Evolutionary conservation across 2,797 vertebrate genomes (phyloP).

Genomic region (Setipinna tenuifilis): DNA sequence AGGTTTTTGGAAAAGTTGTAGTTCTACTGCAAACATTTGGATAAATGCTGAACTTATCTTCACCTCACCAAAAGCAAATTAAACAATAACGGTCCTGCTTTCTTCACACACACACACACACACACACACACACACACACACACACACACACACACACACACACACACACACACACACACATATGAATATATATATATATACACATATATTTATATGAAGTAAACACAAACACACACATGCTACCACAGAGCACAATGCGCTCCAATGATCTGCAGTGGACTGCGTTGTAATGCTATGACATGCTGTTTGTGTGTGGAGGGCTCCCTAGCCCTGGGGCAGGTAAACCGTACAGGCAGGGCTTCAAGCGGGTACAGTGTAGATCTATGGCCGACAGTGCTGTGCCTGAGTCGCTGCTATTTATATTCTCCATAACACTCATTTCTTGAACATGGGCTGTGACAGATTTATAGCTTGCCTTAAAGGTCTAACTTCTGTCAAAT

Average conservation of each 20-base stretch:
- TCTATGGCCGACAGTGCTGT: not conserved
- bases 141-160: too few relatives aligned
- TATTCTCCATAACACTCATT: not conserved
- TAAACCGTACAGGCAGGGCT: not conserved
- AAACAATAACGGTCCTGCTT: not conserved
- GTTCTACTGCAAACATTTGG: not conserved
- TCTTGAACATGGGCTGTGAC: not conserved
- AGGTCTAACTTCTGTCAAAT: constrained; percentile 3
- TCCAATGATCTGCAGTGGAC: not conserved
- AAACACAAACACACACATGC: not conserved
- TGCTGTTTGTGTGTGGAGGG: constrained; percentile 19
- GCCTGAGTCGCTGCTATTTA: not conserved
- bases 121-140: too few relatives aligned
- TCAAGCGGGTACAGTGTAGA: not conserved
- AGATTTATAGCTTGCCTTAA: constrained; percentile 17
- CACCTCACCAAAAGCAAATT: not conserved
- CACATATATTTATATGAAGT: too few relatives aligned
- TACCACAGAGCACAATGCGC: not conserved
- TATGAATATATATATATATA: too few relatives aligned
- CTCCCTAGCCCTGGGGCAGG: not conserved
- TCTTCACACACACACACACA: not conserved
- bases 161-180: too few relatives aligned
- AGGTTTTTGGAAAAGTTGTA: not conserved
- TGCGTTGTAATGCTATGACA: constrained; percentile 1
- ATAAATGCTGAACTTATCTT: not conserved